phyloP scores from a whole-genome alignment of 2,113 vertebrate species.

The Ceyx melanurus region DNA sequence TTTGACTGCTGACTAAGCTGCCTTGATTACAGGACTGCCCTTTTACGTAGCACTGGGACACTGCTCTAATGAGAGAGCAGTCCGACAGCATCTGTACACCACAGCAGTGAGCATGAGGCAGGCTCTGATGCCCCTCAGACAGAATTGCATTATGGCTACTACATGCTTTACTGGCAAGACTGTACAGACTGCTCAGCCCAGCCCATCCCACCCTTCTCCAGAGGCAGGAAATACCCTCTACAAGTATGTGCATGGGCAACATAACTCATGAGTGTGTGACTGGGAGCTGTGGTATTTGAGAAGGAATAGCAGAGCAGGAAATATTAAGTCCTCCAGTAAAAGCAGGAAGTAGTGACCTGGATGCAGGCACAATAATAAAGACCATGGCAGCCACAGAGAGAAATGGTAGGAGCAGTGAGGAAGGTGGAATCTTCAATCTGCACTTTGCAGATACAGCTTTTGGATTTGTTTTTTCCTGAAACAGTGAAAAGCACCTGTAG shows the following conservation, averaged over 20 bases:
- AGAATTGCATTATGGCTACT: background rate
- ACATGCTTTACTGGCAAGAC: background rate
- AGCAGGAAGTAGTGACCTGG: background rate
- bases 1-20: background rate
- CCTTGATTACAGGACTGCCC: fast-evolving
- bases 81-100: background rate
- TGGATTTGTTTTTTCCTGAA: background rate
- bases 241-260: background rate
- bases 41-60: fast-evolving
- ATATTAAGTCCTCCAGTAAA: background rate
- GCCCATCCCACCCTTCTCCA: background rate
- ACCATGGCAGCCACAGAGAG: background rate
- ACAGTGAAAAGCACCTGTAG: background rate
- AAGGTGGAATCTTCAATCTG: background rate
- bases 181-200: too few relatives aligned
- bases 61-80: background rate
- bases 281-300: background rate
- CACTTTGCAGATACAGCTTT: background rate
- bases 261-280: background rate
- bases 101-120: background rate
- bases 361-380: background rate
- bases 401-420: background rate
- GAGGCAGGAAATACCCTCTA: background rate
- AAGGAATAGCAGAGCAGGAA: background rate
- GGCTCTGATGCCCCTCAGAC: fast-evolving